Conservation (phyloP, 2,888 invertebrate species). For the Mayetiola destructor region DNA sequence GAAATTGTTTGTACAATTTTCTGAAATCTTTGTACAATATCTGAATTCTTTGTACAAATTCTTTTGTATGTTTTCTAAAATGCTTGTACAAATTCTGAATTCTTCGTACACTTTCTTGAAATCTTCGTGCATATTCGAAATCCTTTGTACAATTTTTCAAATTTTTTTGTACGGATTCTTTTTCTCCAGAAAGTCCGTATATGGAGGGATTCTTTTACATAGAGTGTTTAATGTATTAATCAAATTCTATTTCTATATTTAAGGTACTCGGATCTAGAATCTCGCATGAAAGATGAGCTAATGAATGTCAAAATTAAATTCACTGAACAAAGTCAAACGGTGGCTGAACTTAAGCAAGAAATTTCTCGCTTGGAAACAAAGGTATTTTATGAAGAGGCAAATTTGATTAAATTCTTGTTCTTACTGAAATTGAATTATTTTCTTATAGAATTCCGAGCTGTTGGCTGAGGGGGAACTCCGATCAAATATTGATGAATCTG, state of each 20-base stretch:
- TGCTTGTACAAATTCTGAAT: too few relatives aligned
- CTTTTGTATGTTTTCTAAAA: too few relatives aligned
- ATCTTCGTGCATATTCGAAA: too few relatives aligned
- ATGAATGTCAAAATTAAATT: conserved; percentile 90
- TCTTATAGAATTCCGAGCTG: conserved; percentile 90
- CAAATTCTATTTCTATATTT: not conserved
- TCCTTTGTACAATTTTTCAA: too few relatives aligned
- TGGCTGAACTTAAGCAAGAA: conserved; percentile 86
- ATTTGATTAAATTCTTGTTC: not conserved
- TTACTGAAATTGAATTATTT: conserved; percentile 21
- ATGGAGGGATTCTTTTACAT: too few relatives aligned
- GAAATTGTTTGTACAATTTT: not conserved
- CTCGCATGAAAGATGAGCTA: conserved; percentile 63
- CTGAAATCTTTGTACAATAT: too few relatives aligned
- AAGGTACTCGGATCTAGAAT: conserved; percentile 36
- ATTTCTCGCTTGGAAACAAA: conserved; percentile 86
- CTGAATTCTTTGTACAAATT: too few relatives aligned
- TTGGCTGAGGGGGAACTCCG: conserved; percentile 82
- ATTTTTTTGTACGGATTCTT: too few relatives aligned
- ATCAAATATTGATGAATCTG: conserved; percentile 71
- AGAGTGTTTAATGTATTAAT: too few relatives aligned
- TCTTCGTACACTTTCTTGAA: too few relatives aligned
- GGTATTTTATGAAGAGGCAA: conserved; percentile 41
- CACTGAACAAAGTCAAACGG: conserved; percentile 84
- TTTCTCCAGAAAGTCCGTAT: too few relatives aligned